Evolutionary conservation across 1,140 invertebrate species (phyloP), one percentile per base, ranked within the genome.

Genomic region (Hylaeus anthracinus): DNA sequence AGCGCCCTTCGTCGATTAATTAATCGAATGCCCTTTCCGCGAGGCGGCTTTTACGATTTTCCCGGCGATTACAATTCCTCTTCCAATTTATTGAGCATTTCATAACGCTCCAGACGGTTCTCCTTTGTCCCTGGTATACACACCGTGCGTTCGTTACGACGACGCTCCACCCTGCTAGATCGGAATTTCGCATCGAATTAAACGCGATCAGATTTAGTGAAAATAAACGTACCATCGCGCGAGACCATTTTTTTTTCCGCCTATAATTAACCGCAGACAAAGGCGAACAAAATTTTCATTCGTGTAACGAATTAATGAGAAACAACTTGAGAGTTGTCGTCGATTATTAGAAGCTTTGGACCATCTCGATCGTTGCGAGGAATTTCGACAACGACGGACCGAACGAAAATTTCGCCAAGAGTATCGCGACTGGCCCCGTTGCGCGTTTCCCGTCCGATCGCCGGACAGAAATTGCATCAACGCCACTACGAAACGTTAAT

Each of bases 391-490:
- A 15, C 41, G 56, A 43, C 73, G 67, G 76, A 79, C 53, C 8
- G 39, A 55, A 72, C 65, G 80, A 69, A 74, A 85, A 76, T 84
- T 78, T 6, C 6, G 39, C 43, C 70, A 60, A 43, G 45, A 60
- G 39, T 48, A 58, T 72, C 71, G 26, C 26, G 74, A 81, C 58
- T 43, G 55, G 14, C 48, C 56, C n/a, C 53, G n/a, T 60, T 26
- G 26, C 26, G 26, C 26, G 26, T 26, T 78, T 65, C 55, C 60
- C 79, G 60, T 58, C 84, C 72, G 86, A 86, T 82, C 56, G 55
- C 12, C 43, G 72, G 41, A 14, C 55, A 64, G 55, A 48, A 80
- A 83, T 86, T 83, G 76, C 76, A 80, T 86, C 86, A 86, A n/a
- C 72, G 15, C 1, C 55, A 58, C 53, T 71, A 63, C 64, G 41